Evolutionary conservation across 2,113 vertebrate species (phyloP).

Genomic region (Daubentonia madagascariensis): DNA sequence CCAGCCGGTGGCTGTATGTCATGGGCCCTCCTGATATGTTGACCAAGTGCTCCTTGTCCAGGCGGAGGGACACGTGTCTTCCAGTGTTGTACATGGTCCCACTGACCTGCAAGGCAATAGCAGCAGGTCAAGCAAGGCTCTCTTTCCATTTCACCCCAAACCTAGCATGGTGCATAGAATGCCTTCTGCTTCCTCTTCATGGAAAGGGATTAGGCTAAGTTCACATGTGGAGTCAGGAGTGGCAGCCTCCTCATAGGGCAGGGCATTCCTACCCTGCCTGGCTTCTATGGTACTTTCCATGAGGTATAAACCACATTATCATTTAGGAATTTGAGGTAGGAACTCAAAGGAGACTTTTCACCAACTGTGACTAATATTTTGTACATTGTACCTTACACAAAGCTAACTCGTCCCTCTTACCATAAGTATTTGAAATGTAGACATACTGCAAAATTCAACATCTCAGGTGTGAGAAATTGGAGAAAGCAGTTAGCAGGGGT

Average conservation of each 20-base stretch:
- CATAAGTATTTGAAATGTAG: neutral
- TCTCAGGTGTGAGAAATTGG: neutral
- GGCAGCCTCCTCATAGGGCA: neutral
- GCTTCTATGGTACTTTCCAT: neutral
- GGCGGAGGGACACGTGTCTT: conserved; percentile 94
- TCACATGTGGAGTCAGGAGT: no score
- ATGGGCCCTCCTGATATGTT: conserved; percentile 98
- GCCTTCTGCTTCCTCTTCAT: neutral
- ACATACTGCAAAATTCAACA: neutral
- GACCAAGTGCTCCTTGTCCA: conserved; percentile 98
- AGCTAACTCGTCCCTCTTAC: conserved; percentile 10
- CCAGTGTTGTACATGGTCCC: conserved; percentile 99
- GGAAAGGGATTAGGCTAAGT: neutral
- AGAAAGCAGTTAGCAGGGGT: neutral
- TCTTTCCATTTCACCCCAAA: neutral
- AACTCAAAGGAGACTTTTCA: conserved; percentile 63
- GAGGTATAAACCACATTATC: conserved; percentile 59
- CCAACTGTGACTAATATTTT: conserved; percentile 66
- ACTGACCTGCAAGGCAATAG: conserved; percentile 87
- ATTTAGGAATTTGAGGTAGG: conserved; percentile 54
- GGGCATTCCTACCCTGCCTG: neutral
- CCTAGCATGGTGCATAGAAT: neutral
- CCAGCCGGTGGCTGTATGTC: conserved; percentile 97
- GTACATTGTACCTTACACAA: conserved; percentile 49
- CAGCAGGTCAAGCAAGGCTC: neutral